These are phyloP conservation scores for Numenius phaeopus DNA, from an alignment of 2,797 vertebrate species.

Conservation along the genomic window DNA sequence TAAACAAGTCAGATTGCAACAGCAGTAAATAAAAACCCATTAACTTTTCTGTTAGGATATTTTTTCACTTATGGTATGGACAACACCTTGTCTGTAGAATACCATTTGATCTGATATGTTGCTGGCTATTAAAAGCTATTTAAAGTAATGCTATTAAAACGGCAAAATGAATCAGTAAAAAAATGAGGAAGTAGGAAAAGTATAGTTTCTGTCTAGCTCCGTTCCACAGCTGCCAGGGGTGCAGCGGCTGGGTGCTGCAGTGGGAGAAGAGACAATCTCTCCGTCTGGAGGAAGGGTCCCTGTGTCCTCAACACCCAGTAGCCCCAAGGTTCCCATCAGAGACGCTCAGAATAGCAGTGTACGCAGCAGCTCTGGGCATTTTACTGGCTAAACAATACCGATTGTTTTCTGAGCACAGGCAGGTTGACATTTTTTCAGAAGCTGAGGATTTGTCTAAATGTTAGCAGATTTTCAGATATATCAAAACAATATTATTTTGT, in stretches of 20 bases:
- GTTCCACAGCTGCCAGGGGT: neutral
- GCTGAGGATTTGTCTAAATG: neutral
- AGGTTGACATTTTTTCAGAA: neutral
- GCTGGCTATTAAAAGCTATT: neutral
- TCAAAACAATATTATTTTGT: neutral
- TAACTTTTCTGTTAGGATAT: too few species aligned
- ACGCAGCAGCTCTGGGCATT: fast-evolving
- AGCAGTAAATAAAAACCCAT: neutral
- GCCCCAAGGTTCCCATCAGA: neutral
- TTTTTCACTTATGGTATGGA: too few species aligned
- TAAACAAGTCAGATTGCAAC: neutral
- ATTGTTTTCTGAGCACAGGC: neutral
- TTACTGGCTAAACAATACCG: neutral
- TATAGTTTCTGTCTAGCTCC: fast-evolving
- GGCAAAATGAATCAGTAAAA: neutral
- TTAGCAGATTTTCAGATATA: neutral
- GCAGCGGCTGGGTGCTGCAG: neutral
- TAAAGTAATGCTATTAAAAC: neutral
- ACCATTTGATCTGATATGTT: neutral
- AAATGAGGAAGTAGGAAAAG: fast-evolving
- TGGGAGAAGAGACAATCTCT: neutral
- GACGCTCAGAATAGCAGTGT: fast-evolving
- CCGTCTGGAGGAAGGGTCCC: fast-evolving
- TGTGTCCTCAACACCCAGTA: fast-evolving
- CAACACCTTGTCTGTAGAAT: neutral